Conservation (phyloP, 2,888 invertebrate species). For the Tenthredo scrophulariae region DNA sequence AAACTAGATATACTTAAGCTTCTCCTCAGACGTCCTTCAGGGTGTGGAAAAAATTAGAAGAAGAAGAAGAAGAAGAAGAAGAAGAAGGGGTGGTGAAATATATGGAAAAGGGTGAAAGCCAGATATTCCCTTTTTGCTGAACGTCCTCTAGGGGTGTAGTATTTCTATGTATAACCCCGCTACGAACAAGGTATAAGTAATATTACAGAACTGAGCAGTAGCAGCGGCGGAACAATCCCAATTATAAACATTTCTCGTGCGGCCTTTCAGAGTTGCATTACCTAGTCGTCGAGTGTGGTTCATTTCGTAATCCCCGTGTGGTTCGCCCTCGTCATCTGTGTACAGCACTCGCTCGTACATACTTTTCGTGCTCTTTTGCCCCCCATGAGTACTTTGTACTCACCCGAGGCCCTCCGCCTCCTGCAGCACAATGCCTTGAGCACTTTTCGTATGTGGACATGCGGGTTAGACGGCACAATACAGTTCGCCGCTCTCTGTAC, state of each 20-base stretch:
- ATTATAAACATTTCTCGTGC: slow-evolving; percentile 76
- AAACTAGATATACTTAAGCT: background rate
- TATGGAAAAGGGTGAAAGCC: background rate
- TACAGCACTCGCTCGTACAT: background rate
- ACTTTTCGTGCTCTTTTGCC: slow-evolving; percentile 27
- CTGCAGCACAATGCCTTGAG: slow-evolving; percentile 40
- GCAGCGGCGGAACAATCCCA: slow-evolving; percentile 70
- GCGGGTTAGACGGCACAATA: slow-evolving; percentile 43
- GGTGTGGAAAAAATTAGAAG: slow-evolving; percentile 51
- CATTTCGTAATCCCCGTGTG: slow-evolving; percentile 37
- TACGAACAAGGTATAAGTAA: background rate
- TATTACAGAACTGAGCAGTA: slow-evolving; percentile 20
- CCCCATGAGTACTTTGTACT: slow-evolving; percentile 34
- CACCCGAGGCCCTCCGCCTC: slow-evolving; percentile 18
- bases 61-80: slow-evolving; percentile 17
- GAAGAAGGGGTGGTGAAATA: slow-evolving; percentile 46
- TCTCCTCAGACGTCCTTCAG: slow-evolving; percentile 24
- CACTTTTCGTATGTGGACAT: slow-evolving; percentile 50
- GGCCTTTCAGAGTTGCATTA: slow-evolving; percentile 72
- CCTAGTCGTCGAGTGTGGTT: slow-evolving; percentile 54
- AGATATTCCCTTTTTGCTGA: background rate
- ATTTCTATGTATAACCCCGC: background rate
- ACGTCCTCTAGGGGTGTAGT: background rate
- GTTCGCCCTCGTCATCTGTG: slow-evolving; percentile 1
- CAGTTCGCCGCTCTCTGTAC: background rate